Conservation (phyloP, 2,888 invertebrate species). For the Malthinus seriepunctatus region DNA sequence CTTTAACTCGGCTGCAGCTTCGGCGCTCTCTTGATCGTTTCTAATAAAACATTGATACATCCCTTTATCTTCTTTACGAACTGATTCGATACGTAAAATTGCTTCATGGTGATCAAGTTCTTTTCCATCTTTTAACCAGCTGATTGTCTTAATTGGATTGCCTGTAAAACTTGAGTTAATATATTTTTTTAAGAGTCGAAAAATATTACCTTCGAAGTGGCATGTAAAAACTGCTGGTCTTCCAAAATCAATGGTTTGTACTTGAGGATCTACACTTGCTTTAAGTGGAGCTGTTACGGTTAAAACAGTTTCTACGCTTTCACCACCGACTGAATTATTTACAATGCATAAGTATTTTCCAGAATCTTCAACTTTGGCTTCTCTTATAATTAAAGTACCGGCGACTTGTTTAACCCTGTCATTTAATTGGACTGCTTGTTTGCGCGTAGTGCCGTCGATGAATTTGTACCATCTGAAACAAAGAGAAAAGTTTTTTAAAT, state of each 20-base stretch:
- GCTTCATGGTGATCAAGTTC: slow-evolving; percentile 82
- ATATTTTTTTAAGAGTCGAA: not conserved
- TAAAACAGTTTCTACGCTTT: slow-evolving; percentile 89
- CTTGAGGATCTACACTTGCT: slow-evolving; percentile 84
- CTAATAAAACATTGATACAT: slow-evolving; percentile 97
- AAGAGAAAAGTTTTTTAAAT: slow-evolving; percentile 36
- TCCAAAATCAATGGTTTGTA: slow-evolving; percentile 91
- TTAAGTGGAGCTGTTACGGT: slow-evolving; percentile 91
- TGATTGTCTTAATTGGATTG: slow-evolving; percentile 88
- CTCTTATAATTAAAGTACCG: slow-evolving; percentile 89
- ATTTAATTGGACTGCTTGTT: slow-evolving; percentile 86
- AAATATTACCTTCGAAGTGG: slow-evolving; percentile 71
- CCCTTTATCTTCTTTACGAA: slow-evolving; percentile 92
- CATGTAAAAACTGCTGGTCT: slow-evolving; percentile 91
- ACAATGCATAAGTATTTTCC: slow-evolving; percentile 94
- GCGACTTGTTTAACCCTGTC: slow-evolving; percentile 91
- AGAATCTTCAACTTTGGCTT: slow-evolving; percentile 89
- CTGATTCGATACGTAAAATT: slow-evolving; percentile 82
- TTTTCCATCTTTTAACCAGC: slow-evolving; percentile 92
- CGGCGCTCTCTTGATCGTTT: slow-evolving; percentile 91
- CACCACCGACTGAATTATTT: slow-evolving; percentile 92
- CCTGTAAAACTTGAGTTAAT: slow-evolving; percentile 36
- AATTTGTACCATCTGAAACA: slow-evolving; percentile 94
- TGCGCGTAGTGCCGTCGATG: slow-evolving; percentile 82
- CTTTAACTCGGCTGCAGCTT: slow-evolving; percentile 89